These are phyloP conservation scores for Platalea minor DNA, from an alignment of 2,797 vertebrate species.

Conservation along the genomic window DNA sequence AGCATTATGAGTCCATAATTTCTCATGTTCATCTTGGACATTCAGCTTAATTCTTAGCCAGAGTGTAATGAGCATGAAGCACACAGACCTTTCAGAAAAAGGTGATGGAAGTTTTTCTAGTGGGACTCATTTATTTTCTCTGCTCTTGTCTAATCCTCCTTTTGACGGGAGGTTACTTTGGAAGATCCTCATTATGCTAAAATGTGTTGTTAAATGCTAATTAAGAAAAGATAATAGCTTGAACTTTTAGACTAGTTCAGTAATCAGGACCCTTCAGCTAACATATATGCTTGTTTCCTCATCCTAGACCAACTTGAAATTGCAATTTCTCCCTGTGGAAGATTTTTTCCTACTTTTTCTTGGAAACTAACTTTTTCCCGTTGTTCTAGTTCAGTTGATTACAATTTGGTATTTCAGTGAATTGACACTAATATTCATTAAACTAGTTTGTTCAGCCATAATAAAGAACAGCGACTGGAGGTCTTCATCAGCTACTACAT, in stretches of 20 bases:
- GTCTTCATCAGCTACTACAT: neutral
- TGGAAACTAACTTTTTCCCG: neutral
- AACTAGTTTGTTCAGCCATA: neutral
- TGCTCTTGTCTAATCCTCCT: neutral
- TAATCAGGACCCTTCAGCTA: neutral
- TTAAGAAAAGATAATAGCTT: neutral
- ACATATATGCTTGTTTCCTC: neutral
- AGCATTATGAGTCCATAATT: neutral
- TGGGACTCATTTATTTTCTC: neutral
- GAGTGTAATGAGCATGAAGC: neutral
- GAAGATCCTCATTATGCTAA: neutral
- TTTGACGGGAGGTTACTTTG: neutral
- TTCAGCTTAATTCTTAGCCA: slow-evolving; percentile 16
- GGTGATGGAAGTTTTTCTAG: neutral
- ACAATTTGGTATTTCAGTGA: slow-evolving; percentile 27
- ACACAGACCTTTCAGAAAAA: neutral
- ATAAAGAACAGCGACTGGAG: neutral
- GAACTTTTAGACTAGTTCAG: neutral
- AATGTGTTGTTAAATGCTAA: slow-evolving; percentile 6
- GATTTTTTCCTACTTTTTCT: neutral
- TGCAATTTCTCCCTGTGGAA: neutral
- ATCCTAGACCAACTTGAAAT: neutral
- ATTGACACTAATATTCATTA: slow-evolving; percentile 27
- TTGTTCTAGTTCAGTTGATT: slow-evolving; percentile 13
- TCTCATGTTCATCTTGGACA: neutral